A percentile compares a stretch with the other conserved stretches of the same genome.
These are phyloP conservation scores for Heliothis subflexa DNA, from an alignment of 1,140 invertebrate genomes.

Conservation along the genomic window DNA sequence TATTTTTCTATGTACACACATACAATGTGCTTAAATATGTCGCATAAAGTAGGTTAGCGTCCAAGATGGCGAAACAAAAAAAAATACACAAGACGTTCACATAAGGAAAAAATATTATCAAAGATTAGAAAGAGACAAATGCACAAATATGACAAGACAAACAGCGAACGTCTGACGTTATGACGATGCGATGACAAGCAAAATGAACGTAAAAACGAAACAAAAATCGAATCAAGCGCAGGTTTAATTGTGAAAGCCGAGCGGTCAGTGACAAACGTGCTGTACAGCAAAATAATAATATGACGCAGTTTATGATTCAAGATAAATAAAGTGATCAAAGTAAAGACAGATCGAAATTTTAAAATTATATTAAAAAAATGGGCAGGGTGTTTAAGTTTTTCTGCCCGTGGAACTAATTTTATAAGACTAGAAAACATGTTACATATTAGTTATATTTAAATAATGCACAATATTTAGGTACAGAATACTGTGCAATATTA, in stretches of 20 bases:
- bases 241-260: conserved; percentile 48
- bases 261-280: conserved; percentile 51
- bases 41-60: neutral
- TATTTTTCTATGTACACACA: neutral
- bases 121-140: conserved; percentile 15
- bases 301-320: conserved; percentile 44
- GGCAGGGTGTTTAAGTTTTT: neutral
- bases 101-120: conserved; percentile 1
- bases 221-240: conserved; percentile 29
- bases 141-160: conserved; percentile 22
- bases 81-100: conserved; percentile 20
- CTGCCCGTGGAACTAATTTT: neutral
- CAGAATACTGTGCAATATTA: neutral
- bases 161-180: neutral
- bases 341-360: conserved; percentile 8
- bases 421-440: neutral
- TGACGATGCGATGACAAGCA: conserved; percentile 23
- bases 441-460: neutral
- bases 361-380: neutral
- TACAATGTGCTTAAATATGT: neutral
- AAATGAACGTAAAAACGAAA: conserved; percentile 39
- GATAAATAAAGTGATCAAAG: neutral
- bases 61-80: conserved; percentile 14
- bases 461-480: neutral
- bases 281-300: conserved; percentile 37